Evolutionary conservation across 2,113 vertebrate species (phyloP).

Genomic region (Eulemur macaco): DNA sequence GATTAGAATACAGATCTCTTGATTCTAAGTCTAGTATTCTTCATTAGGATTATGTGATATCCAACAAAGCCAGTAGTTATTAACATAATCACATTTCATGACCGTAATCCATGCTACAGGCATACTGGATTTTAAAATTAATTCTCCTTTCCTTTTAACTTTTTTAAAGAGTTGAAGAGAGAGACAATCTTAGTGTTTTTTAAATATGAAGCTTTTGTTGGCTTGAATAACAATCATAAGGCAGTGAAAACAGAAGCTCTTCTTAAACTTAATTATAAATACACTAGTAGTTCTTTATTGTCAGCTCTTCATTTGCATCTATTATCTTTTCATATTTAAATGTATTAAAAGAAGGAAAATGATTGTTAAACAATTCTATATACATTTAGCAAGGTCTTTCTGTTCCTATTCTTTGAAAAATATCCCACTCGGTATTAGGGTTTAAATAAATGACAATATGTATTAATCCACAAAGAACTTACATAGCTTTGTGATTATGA

Average conservation of each 20-base stretch:
- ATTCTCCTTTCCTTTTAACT: neutral
- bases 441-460: conserved; percentile 82
- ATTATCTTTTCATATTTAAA: conserved; percentile 80
- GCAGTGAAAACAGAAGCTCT: conserved; percentile 66
- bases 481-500: conserved; percentile 80
- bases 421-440: conserved; percentile 39
- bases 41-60: conserved; percentile 33
- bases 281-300: conserved; percentile 71
- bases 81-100: conserved; percentile 30
- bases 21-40: conserved; percentile 41
- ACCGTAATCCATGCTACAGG: neutral
- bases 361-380: conserved; percentile 64
- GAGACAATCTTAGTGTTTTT: conserved; percentile 68
- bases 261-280: conserved; percentile 79
- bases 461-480: conserved; percentile 83
- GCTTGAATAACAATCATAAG: conserved; percentile 67
- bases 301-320: conserved; percentile 64
- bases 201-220: conserved; percentile 69
- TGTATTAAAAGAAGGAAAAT: conserved; percentile 62
- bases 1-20: neutral
- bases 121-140: neutral
- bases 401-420: conserved; percentile 75
- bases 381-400: conserved; percentile 68
- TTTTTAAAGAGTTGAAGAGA: conserved; percentile 54
- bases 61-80: neutral